Conservation (phyloP, 2,888 invertebrate genomes). For the Bedellia somnulentella region DNA sequence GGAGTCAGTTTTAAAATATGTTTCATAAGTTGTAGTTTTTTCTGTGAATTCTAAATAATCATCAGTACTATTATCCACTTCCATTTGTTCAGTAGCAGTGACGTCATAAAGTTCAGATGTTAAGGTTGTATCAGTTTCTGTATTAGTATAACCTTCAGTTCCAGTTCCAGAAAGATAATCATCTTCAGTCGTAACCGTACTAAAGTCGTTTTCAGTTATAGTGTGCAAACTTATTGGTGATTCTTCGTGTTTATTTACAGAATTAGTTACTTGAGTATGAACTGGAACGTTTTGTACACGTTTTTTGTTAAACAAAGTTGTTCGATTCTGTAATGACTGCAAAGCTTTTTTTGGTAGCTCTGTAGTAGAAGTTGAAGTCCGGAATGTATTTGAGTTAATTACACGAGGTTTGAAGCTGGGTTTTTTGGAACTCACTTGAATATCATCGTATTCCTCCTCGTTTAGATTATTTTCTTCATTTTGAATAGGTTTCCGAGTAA, state of each 20-base stretch:
- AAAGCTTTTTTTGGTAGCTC: slow-evolving; percentile 29
- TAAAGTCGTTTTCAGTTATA: slow-evolving; percentile 20
- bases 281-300: slow-evolving; percentile 45
- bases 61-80: slow-evolving; percentile 31
- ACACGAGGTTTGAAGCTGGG: slow-evolving; percentile 32
- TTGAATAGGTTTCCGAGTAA: slow-evolving; percentile 30
- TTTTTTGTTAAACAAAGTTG: slow-evolving; percentile 30
- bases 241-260: slow-evolving; percentile 9
- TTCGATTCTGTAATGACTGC: slow-evolving; percentile 25
- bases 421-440: slow-evolving; percentile 26
- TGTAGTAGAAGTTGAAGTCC: slow-evolving; percentile 41
- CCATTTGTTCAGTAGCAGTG: slow-evolving; percentile 27
- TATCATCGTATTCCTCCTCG: slow-evolving; percentile 13
- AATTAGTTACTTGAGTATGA: slow-evolving; percentile 17
- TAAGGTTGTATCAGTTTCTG: background rate
- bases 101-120: too few relatives aligned
- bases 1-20: slow-evolving; percentile 9
- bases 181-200: slow-evolving; percentile 20
- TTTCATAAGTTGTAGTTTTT: slow-evolving; percentile 5
- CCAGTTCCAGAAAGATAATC: slow-evolving; percentile 39
- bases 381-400: slow-evolving; percentile 43
- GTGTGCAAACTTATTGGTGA: too few relatives aligned
- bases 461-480: slow-evolving; percentile 20
- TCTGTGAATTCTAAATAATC: slow-evolving; percentile 38
- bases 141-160: background rate